Base-by-base conservation (phyloP, 2,888 invertebrate genomes). In the Synergus laeviventris region DNA sequence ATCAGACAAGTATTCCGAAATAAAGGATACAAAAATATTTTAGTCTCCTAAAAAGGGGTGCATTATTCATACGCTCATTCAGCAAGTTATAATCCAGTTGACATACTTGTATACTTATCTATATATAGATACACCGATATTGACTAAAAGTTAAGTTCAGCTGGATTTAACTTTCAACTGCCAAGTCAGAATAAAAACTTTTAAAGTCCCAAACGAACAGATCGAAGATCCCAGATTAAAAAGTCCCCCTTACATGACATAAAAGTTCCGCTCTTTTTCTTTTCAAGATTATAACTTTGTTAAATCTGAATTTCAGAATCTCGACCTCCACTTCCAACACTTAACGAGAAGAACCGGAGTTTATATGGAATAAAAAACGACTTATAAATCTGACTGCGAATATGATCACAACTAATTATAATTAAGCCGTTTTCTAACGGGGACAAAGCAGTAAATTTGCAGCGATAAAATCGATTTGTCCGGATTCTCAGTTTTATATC, bases 251-350 rank as follows among this genome's bases (percentile, higher is more conserved):
- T 39, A 36, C 36, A 36, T 61, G 42, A 42, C 64, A 39, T 64
- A 39, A 64, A 66, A 66, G 66, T 66, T 66, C 45, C 8, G 11
- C 45, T 66, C 9, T 24, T 16, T 66, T 42, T 24, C n/a, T 1
- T 24, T 45, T 9, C 39, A 5, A 18, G 16, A 49, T 24, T 42
- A 66, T 45, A 49, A 66, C 16, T 45, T 45, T 31, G 16, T 66
- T 42, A 66, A 66, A 66, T 49, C 21, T 49, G 45, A 66, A 66
- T 31, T 9, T 1, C 24, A 49, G 42, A 66, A 21, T 42, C 16
- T 66, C 45, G 16, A 12, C 45, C 14, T 11, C 21, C 14, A 14
- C 54, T 54, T 54, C 3, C 11, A 9, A 54, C 1, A 18, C 9
- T 11, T 1, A 18, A 54, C n/a, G 3, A 54, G 54, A 54, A 54